Conservation (phyloP, 2,113 vertebrate species). For the Nibea coibor region DNA sequence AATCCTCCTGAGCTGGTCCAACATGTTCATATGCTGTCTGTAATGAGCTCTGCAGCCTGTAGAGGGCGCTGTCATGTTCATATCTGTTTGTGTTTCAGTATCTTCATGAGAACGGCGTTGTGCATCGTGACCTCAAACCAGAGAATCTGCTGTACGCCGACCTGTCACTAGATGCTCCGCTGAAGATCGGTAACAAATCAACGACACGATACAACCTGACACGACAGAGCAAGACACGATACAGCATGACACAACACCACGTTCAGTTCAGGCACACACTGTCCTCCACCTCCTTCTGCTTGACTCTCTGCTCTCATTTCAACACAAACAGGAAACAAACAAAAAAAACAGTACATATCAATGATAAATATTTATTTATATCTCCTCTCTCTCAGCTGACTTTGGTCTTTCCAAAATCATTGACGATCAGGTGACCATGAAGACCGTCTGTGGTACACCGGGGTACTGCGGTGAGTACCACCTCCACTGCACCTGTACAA, state of each 20-base stretch:
- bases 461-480: constrained; percentile 89
- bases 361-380: too few species aligned
- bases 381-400: constrained; percentile 81
- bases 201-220: too few species aligned
- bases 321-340: constrained; percentile 25
- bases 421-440: constrained; percentile 92
- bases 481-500: neutral
- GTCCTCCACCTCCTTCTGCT: constrained; percentile 6
- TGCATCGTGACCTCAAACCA: constrained; percentile 89
- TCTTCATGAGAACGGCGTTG: constrained; percentile 84
- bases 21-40: neutral
- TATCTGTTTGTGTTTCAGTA: constrained; percentile 77
- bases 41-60: neutral
- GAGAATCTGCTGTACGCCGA: constrained; percentile 92
- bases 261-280: constrained; percentile 32
- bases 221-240: too few species aligned
- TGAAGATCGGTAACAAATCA: constrained; percentile 87
- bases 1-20: neutral
- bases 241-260: neutral
- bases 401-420: constrained; percentile 93
- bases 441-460: constrained; percentile 90
- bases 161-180: constrained; percentile 85
- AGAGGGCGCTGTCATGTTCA: neutral
- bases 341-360: neutral
- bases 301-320: neutral